Percentiles rank a stretch among this genome's conserved stretches.
Conservation (phyloP, 2,113 vertebrate species). For the Passer montanus region DNA sequence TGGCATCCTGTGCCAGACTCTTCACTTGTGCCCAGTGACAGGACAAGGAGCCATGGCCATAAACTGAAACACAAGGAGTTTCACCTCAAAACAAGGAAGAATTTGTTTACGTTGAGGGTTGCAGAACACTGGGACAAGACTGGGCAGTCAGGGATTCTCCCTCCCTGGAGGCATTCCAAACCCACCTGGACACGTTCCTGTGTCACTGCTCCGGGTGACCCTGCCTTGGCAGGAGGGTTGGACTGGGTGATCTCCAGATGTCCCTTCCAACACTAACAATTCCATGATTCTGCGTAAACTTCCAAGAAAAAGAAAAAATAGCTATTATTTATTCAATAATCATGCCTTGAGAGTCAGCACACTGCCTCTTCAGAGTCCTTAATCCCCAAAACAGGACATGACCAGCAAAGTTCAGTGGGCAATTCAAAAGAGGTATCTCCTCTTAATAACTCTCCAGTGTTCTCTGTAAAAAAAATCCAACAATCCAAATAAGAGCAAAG, state of each 20-base stretch:
- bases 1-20: background rate
- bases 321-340: background rate
- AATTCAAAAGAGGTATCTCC: background rate
- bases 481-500: background rate
- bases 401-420: too few relatives aligned
- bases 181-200: background rate
- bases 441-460: background rate
- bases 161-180: background rate
- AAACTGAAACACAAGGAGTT: background rate
- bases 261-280: background rate
- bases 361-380: background rate
- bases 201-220: background rate
- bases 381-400: background rate
- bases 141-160: background rate
- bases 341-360: too few relatives aligned
- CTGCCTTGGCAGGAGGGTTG: background rate
- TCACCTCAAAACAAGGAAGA: background rate
- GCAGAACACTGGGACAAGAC: background rate
- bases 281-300: background rate
- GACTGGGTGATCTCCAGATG: background rate
- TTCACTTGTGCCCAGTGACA: fast-evolving
- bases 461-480: background rate
- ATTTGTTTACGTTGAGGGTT: fast-evolving
- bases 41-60: background rate
- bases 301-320: background rate